Base-by-base conservation (phyloP, 2,888 invertebrate species). In the Chloromyia formosa region DNA sequence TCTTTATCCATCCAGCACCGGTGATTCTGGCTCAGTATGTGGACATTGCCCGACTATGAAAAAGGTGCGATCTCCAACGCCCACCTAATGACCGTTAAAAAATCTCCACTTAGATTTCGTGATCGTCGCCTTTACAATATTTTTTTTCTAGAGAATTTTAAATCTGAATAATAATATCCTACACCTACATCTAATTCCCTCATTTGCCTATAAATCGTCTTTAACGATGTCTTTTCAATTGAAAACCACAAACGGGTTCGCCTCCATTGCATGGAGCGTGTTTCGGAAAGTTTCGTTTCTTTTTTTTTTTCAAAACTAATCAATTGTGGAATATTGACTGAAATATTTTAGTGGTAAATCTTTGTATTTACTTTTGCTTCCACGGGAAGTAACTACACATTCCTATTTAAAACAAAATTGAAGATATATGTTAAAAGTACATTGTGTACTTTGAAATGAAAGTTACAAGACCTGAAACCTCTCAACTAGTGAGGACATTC, bases 1-100 rank as follows among this genome's bases (percentile, higher is more conserved):
- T 27, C 54, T 53, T 35, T 69, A 27, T 27, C 68, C 23, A 54
- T 22, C 45, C 22, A 69, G 54, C 45, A 22, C 49, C 66, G 12
- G 56, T 18, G n/a, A 18, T n/a, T 56, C 71, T 35, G 23, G 71
- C 20, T 12, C 71, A 18, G 58, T 58, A 58, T 56, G 56, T 71
- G 58, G 71, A 71, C 56, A 71, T 40, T 71, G 71, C n/a, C 71
- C 71, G 20, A 14, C 42, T 27, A 27, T 40, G 23, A 40, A 71
- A 18, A 58, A 71, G 71, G 71, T 71, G 71, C 56, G 71, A 71
- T 71, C 71, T 71, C 20, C 56, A 16, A 71, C 71, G 71, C 71
- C 71, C 71, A 71, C 71, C 58, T 58, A 22, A 71, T 40, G 71
- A 56, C 71, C 71, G 58, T 56, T 71, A 40, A 35, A 71, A 71